These are phyloP conservation scores for Astreopora myriophthalma DNA, from an alignment of 64 coral and sea anemone genomes.

Conservation along the genomic window DNA sequence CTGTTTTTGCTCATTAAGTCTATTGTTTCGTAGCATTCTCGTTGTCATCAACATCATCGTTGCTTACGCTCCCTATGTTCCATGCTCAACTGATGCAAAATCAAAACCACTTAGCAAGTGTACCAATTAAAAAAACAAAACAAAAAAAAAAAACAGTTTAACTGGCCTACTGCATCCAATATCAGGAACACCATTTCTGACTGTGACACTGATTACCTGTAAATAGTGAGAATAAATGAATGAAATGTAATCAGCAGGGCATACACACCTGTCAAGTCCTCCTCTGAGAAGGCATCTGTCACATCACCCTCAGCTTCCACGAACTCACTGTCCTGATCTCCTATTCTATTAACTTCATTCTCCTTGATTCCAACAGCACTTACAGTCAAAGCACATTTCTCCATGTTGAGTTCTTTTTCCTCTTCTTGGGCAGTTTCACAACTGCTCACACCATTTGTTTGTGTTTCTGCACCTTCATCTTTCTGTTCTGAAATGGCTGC, in stretches of 20 bases:
- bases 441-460: background rate
- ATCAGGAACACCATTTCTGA: too few relatives aligned
- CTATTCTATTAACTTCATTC: background rate
- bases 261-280: constrained; percentile 20
- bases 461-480: background rate
- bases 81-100: too few relatives aligned
- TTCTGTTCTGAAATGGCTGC: background rate
- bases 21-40: too few relatives aligned
- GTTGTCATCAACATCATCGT: too few relatives aligned
- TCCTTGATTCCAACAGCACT: background rate
- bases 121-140: too few relatives aligned
- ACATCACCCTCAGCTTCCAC: background rate
- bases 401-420: background rate
- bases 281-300: constrained; percentile 25
- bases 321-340: background rate
- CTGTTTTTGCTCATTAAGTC: too few relatives aligned
- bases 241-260: background rate
- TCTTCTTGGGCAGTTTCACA: background rate
- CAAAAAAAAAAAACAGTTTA: too few relatives aligned
- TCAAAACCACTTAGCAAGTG: too few relatives aligned
- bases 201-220: too few relatives aligned
- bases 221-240: too few relatives aligned
- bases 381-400: background rate
- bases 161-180: too few relatives aligned
- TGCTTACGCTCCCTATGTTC: too few relatives aligned